Evolutionary conservation across 2,888 invertebrate species (phyloP).

Genomic region (Drosophila paucipuncta): DNA sequence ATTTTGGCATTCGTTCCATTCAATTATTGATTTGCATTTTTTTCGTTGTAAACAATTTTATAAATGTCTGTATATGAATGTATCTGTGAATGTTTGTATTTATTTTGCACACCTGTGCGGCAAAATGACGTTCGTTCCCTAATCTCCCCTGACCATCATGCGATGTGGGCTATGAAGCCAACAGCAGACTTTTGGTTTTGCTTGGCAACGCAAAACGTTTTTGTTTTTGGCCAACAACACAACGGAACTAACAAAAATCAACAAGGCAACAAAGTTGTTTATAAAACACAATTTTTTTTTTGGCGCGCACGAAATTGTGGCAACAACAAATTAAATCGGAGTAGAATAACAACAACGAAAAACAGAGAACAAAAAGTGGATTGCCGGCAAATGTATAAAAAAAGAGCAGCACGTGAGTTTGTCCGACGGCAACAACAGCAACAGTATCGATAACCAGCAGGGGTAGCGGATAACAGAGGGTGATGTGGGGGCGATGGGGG

Average conservation of each 20-base stretch:
- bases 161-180: conserved; percentile 19
- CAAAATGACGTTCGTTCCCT: conserved; percentile 9
- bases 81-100: conserved; percentile 11
- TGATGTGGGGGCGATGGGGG: not conserved
- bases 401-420: conserved; percentile 65
- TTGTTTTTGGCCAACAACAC: conserved; percentile 12
- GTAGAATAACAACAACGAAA: conserved; percentile 37
- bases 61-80: not conserved
- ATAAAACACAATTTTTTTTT: conserved; percentile 50
- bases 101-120: conserved; percentile 63
- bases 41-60: conserved; percentile 14
- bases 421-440: conserved; percentile 22
- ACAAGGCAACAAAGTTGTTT: conserved; percentile 55
- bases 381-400: conserved; percentile 39
- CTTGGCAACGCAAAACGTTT: conserved; percentile 66
- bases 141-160: conserved; percentile 7
- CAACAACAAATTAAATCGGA: conserved; percentile 57
- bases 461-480: not conserved
- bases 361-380: conserved; percentile 21
- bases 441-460: conserved; percentile 42
- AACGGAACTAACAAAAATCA: conserved; percentile 35
- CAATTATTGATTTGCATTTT: conserved; percentile 60
- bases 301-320: conserved; percentile 54
- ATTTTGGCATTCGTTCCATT: conserved; percentile 50
- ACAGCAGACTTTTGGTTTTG: conserved; percentile 56